Conservation (phyloP, 2,888 invertebrate genomes). For the Aphodius sticticus region DNA sequence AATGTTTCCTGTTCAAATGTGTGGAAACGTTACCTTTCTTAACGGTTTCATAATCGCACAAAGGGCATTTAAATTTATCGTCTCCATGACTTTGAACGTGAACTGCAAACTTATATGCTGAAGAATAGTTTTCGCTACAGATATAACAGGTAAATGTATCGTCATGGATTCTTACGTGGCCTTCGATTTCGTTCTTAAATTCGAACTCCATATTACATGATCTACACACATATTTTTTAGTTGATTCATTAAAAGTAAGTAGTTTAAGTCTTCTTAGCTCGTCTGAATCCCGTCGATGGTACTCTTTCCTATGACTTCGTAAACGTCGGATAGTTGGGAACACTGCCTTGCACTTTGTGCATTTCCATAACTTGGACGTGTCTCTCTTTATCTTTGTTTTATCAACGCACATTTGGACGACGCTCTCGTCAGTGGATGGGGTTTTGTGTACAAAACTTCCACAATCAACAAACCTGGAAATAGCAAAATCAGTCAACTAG, state of each 20-base stretch:
- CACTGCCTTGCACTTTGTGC: slow-evolving; percentile 61
- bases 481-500: neutral
- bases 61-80: slow-evolving; percentile 33
- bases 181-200: slow-evolving; percentile 36
- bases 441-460: neutral
- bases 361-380: slow-evolving; percentile 58
- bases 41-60: slow-evolving; percentile 28
- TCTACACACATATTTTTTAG: slow-evolving; percentile 44
- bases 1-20: slow-evolving; percentile 30
- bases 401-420: neutral
- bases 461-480: neutral
- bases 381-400: neutral
- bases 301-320: slow-evolving; percentile 62
- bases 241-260: slow-evolving; percentile 48
- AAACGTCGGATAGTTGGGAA: slow-evolving; percentile 63
- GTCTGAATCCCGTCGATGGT: slow-evolving; percentile 48
- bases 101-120: slow-evolving; percentile 32
- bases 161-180: slow-evolving; percentile 39
- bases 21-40: neutral
- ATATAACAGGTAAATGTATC: slow-evolving; percentile 35
- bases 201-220: slow-evolving; percentile 37
- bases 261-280: neutral
- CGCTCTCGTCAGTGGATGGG: too few relatives aligned
- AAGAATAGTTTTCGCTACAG: slow-evolving; percentile 37
- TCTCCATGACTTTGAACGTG: slow-evolving; percentile 36